Conservation (phyloP, 2,113 vertebrate species). For the Macroglossus sobrinus region DNA sequence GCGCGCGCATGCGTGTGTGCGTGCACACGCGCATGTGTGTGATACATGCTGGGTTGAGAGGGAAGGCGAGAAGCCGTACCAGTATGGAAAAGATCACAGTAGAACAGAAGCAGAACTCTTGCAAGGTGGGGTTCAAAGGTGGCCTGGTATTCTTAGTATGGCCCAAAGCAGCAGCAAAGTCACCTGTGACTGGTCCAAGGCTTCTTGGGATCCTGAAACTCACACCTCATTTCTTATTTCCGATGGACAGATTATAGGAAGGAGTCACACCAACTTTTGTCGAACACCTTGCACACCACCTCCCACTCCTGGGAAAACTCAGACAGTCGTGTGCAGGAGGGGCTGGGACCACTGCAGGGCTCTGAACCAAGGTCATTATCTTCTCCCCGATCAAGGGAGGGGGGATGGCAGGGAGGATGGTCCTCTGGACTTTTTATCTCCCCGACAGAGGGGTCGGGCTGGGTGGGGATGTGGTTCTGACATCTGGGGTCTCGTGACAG, state of each 20-base stretch:
- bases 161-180: not conserved
- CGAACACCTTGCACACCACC: too few relatives aligned
- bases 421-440: not conserved
- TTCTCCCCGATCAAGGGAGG: not conserved
- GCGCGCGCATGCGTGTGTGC: accelerated
- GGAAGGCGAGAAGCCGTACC: too few relatives aligned
- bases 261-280: not conserved
- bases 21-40: accelerated
- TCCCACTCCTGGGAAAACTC: not conserved
- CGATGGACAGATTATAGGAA: not conserved
- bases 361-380: not conserved
- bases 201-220: not conserved
- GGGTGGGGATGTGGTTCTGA: not conserved
- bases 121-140: not conserved
- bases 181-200: not conserved
- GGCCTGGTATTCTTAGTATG: not conserved
- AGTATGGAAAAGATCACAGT: not conserved
- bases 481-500: not conserved
- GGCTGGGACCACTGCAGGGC: not conserved
- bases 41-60: not conserved
- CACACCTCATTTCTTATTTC: not conserved
- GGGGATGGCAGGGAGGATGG: not conserved
- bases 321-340: not conserved
- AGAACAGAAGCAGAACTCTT: not conserved
- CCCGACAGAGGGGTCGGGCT: not conserved